phyloP scores from a whole-genome alignment of 2,113 vertebrate genomes.

The Nyctibius bracteatus region DNA sequence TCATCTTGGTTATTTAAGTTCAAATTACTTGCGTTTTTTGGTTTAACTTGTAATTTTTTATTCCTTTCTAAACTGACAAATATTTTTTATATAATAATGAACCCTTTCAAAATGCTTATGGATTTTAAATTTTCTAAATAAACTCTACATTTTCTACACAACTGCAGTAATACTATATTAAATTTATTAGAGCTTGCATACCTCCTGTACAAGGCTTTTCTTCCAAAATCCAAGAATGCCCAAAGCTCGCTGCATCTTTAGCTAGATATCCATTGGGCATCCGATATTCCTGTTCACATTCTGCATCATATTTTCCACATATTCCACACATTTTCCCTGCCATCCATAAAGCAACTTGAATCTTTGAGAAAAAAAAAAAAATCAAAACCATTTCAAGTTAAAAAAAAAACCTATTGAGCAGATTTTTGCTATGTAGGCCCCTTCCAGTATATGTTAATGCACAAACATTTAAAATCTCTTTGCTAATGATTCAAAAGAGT shows the following conservation, averaged over 20 bases:
- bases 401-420: neutral
- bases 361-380: neutral
- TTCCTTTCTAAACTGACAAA: neutral
- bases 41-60: neutral
- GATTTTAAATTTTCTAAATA: neutral
- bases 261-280: conserved; percentile 70
- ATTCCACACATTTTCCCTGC: conserved; percentile 76
- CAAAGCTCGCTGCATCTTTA: conserved; percentile 69
- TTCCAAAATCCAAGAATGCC: conserved; percentile 79
- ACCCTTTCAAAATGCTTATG: neutral
- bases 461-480: neutral
- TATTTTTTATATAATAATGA: neutral
- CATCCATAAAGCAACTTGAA: conserved; percentile 74
- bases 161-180: neutral
- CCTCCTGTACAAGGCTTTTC: conserved; percentile 70
- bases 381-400: neutral
- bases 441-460: neutral
- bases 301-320: conserved; percentile 79
- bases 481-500: neutral
- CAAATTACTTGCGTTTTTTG: neutral
- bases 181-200: neutral
- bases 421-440: neutral
- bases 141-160: neutral
- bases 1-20: neutral
- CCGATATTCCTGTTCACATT: conserved; percentile 69